Conservation (phyloP, 2,888 invertebrate genomes). For the Glyphotaelius pellucidus region DNA sequence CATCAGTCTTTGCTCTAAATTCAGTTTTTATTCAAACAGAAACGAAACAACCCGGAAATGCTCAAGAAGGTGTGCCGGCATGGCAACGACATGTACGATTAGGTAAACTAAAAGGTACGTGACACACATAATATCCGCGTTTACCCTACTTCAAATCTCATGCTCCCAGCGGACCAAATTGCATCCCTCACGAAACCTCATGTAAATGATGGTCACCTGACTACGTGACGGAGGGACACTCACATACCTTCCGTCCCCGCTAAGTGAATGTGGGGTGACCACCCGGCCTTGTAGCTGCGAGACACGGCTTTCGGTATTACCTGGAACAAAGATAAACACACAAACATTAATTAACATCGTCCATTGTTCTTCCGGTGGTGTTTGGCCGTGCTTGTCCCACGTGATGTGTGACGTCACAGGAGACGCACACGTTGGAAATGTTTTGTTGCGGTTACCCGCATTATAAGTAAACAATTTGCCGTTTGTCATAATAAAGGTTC, state of each 20-base stretch:
- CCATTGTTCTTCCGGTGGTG: slow-evolving; percentile 43
- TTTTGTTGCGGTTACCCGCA: slow-evolving; percentile 7
- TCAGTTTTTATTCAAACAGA: neutral
- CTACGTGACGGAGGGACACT: slow-evolving; percentile 3
- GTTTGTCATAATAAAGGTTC: neutral
- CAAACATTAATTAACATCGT: slow-evolving; percentile 61
- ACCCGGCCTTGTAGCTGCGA: neutral
- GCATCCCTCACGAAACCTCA: slow-evolving; percentile 2
- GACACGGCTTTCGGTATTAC: slow-evolving; percentile 51
- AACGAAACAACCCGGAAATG: neutral
- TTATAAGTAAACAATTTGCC: neutral
- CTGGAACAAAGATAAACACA: slow-evolving; percentile 58
- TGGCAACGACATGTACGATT: neutral
- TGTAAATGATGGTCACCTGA: slow-evolving; percentile 20
- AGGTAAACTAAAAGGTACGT: neutral
- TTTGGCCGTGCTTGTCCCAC: neutral
- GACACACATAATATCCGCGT: neutral
- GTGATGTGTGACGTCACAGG: slow-evolving; percentile 35
- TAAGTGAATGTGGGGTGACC: slow-evolving; percentile 29
- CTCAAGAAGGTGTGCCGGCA: neutral
- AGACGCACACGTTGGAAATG: slow-evolving; percentile 18
- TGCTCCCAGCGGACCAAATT: neutral
- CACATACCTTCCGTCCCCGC: neutral
- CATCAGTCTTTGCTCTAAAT: neutral
- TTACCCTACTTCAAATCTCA: neutral